Evolutionary conservation across 2,113 vertebrate genomes (phyloP).

Genomic region (Formicarius rufipectus): DNA sequence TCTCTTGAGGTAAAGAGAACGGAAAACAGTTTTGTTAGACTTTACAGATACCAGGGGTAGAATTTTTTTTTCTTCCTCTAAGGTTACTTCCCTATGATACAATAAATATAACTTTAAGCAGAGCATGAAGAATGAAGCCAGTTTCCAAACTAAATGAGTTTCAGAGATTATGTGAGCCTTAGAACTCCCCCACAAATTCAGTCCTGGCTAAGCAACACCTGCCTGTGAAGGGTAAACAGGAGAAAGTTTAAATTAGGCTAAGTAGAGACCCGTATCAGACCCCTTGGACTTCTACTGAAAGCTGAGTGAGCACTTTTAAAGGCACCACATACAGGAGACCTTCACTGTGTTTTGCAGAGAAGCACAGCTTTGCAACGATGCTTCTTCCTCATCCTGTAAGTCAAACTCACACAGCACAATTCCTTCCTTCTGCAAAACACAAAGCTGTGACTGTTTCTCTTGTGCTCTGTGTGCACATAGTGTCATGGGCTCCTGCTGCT

Average conservation of each 20-base stretch:
- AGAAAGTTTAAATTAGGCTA: not conserved
- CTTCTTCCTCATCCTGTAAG: not conserved
- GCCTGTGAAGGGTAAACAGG: not conserved
- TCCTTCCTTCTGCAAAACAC: not conserved
- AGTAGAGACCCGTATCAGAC: not conserved
- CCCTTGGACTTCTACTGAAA: not conserved
- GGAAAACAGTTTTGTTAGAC: not conserved
- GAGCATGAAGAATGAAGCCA: not conserved
- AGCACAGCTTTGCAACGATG: not conserved
- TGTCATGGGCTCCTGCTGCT: accelerated
- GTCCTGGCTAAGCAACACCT: not conserved
- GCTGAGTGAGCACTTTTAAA: not conserved
- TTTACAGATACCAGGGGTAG: not conserved
- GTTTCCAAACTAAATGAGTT: not conserved
- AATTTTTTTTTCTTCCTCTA: not conserved
- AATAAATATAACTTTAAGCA: not conserved
- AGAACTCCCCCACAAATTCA: not conserved
- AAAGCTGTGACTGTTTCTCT: not conserved
- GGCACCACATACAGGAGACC: not conserved
- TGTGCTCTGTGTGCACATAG: accelerated
- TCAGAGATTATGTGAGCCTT: not conserved
- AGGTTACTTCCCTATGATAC: not conserved
- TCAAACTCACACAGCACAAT: accelerated
- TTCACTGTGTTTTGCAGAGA: not conserved
- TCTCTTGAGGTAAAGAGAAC: not conserved